A percentile compares a stretch with the other conserved stretches of the same genome.
Conservation (phyloP, 2,113 vertebrate species). For the Psittacara wagleri region DNA sequence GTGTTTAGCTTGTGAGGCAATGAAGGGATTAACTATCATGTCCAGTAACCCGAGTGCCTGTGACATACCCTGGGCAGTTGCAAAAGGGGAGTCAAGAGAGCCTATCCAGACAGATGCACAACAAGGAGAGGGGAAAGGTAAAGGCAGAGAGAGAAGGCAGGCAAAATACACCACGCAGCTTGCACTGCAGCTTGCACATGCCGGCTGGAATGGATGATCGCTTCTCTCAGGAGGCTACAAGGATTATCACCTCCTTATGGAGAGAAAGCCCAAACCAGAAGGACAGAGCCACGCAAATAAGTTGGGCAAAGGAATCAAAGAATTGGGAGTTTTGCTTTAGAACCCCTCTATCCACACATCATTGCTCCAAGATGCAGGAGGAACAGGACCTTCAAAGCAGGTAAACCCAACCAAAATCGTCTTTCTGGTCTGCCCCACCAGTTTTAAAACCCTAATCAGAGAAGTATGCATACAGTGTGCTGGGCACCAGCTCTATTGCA, state of each 20-base stretch:
- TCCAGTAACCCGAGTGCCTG: neutral
- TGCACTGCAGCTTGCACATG: neutral
- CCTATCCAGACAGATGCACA: neutral
- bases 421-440: neutral
- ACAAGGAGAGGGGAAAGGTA: neutral
- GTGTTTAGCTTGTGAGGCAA: neutral
- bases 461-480: neutral
- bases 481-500: neutral
- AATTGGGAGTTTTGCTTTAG: neutral
- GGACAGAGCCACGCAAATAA: neutral
- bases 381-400: neutral
- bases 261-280: neutral
- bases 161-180: neutral
- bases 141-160: neutral
- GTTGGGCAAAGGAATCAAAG: neutral
- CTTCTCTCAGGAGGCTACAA: neutral
- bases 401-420: neutral
- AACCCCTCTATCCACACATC: neutral
- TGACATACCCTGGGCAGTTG: neutral
- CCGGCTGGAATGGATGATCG: neutral
- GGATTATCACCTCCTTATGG: neutral
- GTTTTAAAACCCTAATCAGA: neutral
- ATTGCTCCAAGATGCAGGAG: neutral
- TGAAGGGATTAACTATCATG: neutral
- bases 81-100: neutral